Evolutionary conservation across 1,140 invertebrate species (phyloP), one percentile per base, ranked within the genome.

Genomic region (Drosophila aff.): DNA sequence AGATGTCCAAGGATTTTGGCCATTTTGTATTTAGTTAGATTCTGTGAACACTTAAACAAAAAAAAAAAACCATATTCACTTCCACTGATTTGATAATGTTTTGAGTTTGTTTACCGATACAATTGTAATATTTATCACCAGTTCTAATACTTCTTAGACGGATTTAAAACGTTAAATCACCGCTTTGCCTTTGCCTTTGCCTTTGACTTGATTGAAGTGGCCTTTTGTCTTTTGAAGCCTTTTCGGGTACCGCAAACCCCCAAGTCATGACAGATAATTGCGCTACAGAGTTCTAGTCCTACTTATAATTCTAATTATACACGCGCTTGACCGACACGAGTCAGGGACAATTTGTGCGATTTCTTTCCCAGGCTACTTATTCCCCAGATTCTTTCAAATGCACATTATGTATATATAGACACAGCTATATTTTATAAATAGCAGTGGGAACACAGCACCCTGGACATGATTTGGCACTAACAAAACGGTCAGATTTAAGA

Each of bases 381-480:
- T 38, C 15, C 28, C 10, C 23, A 50, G 44, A 73, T 58, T 33
- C n/a, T 18, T 18, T 9, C n/a, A 43, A 15, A 40, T 16, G 16
- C 15, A 40, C 38, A 36, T 4, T 38, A 5, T 33, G 33, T 38
- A 38, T 13, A 38, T 38, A 38, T 38, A 38, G 36, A 38, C 36
- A 38, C 0, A 5, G 0, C 11, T 40, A 23, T 21, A 47, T 15
- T 8, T 36, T 68, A 72, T 49, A 59, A 72, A 71, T 59, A 59
- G 28, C 67, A 41, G 18, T 23, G 21, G 28, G 33, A 0, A 49
- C 7, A 28, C n/a, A 31, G 23, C 8, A 15, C 26, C 26, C 43
- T 71, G 69, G 69, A 73, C 53, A 31, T 74, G 71, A 74, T 52
- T 50, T 52, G 46, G 67, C 71, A 73, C n/a, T 61, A 74, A 69